Percentiles rank a stretch among this genome's conserved stretches.
These are phyloP conservation scores for Cephus nigrinus DNA, from an alignment of 2,888 invertebrate genomes.

Conservation along the genomic window DNA sequence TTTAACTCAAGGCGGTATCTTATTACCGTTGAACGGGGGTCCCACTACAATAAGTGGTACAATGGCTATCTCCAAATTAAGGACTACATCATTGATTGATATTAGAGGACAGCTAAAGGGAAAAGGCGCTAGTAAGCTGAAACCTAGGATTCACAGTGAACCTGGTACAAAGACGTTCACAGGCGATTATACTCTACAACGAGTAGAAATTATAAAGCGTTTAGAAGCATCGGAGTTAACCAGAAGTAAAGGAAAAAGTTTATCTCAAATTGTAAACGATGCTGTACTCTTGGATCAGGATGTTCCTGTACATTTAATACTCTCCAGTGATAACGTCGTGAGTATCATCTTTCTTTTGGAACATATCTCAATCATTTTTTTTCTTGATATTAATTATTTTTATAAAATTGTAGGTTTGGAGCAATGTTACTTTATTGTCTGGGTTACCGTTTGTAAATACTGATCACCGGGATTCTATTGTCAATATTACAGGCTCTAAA, in stretches of 20 bases:
- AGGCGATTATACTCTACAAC: constrained; percentile 64
- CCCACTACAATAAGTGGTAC: constrained; percentile 34
- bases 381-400: constrained; percentile 43
- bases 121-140: constrained; percentile 60
- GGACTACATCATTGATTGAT: constrained; percentile 62
- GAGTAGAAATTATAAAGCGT: constrained; percentile 65
- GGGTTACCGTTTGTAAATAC: constrained; percentile 60
- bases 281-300: constrained; percentile 58
- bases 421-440: constrained; percentile 62
- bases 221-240: constrained; percentile 59
- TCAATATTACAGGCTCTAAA: constrained; percentile 68
- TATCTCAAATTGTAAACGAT: constrained; percentile 53
- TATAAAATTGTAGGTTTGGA: constrained; percentile 61
- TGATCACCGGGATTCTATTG: constrained; percentile 60
- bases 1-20: constrained; percentile 34
- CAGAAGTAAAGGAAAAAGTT: constrained; percentile 43
- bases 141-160: constrained; percentile 65
- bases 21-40: constrained; percentile 46
- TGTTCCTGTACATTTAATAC: constrained; percentile 58
- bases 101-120: constrained; percentile 67
- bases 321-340: constrained; percentile 59
- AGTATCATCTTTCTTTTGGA: constrained; percentile 29
- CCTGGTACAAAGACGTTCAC: constrained; percentile 62
- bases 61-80: constrained; percentile 34
- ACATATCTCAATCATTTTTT: background rate